These are phyloP conservation scores for Burhinus bistriatus DNA, from an alignment of 2,113 vertebrate genomes.

Conservation along the genomic window DNA sequence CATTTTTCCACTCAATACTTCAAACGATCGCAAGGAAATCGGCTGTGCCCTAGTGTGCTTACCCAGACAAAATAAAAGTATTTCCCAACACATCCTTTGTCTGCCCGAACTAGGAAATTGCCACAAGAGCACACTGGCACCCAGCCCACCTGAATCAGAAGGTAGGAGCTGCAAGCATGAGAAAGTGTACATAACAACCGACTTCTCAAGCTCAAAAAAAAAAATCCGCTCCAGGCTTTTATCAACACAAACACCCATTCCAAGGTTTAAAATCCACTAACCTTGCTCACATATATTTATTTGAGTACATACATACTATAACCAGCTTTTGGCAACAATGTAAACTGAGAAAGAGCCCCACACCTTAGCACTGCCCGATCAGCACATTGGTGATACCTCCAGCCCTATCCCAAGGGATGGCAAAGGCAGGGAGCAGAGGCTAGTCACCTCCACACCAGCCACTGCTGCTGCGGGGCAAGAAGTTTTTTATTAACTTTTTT, in stretches of 20 bases:
- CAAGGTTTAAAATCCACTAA: neutral
- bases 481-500: fast-evolving
- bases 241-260: neutral
- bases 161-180: neutral
- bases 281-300: neutral
- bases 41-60: neutral
- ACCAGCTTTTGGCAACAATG: fast-evolving
- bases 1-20: neutral
- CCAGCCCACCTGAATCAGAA: neutral
- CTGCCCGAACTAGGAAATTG: neutral
- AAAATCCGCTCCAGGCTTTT: neutral
- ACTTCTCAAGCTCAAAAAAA: neutral
- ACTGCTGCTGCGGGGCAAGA: fast-evolving
- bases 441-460: neutral
- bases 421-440: neutral
- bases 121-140: neutral
- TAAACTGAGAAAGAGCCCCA: neutral
- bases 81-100: neutral
- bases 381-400: too few species aligned
- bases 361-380: fast-evolving
- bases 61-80: fast-evolving
- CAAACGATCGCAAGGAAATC: neutral
- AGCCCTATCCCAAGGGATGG: neutral
- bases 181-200: neutral
- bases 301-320: neutral